Evolutionary conservation across 2,888 invertebrate genomes (phyloP), one percentile per base, ranked within the genome.

Genomic region (Cephus spinipes): DNA sequence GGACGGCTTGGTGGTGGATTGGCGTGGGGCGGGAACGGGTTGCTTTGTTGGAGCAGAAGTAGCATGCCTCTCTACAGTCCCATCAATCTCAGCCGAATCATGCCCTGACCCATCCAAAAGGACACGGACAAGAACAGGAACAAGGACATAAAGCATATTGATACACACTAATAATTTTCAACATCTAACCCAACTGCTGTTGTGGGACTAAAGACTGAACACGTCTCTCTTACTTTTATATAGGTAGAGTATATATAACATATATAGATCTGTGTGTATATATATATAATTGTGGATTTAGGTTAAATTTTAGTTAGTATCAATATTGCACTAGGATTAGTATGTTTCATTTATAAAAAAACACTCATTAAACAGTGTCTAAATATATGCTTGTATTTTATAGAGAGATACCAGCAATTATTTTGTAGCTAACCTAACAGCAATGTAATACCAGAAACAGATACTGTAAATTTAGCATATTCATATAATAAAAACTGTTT

Each of bases 61-160:
- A 89, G 88, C 91, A 91, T 91, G 91, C 90, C 90, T 90, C 90
- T 91, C 91, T 91, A 91, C 88, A 89, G 90, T 90, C 89, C 91
- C 91, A 89, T 91, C 91, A 90, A 90, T 90, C 86, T 90, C 90
- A 90, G 91, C 89, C 88, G 90, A 89, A 90, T 90, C 91, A 91
- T 91, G 91, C 90, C 90, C 91, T 91, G 91, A 91, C 88, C 90
- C 91, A 91, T 91, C 91, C 91, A 91, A 91, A 88, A 90, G 90
- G 89, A 90, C 87, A 90, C 86, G 90, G 90, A 91, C 90, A 90
- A 90, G 89, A 90, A 91, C 90, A 90, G 91, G 91, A 91, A 89
- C 89, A 87, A 91, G 91, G 91, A 90, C 90, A 91, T 90, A 91
- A 91, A 91, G 91, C 91, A 91, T 91, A 91, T 91, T 91, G 90